phyloP scores from a whole-genome alignment of 2,797 vertebrate genomes.

The Enteromius viviparus region DNA sequence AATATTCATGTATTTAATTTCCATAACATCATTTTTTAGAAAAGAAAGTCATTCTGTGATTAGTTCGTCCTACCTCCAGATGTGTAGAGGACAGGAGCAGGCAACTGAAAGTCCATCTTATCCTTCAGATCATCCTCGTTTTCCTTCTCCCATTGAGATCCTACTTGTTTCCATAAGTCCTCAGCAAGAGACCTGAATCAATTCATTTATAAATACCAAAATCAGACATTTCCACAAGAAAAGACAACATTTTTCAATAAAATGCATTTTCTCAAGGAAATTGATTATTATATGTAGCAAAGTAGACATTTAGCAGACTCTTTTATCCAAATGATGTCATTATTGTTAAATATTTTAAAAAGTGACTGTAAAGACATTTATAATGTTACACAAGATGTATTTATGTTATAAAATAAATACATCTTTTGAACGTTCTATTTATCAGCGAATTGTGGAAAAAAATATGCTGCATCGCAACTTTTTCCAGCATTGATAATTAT shows the following conservation, averaged over 20 bases:
- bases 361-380: background rate
- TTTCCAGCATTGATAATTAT: background rate
- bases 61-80: constrained; percentile 78
- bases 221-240: background rate
- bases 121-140: constrained; percentile 95
- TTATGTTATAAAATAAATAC: background rate
- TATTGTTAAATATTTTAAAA: background rate
- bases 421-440: background rate
- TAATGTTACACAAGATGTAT: background rate
- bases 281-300: background rate
- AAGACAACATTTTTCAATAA: background rate
- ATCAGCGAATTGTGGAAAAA: background rate
- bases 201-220: background rate
- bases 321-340: too few species aligned
- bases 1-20: background rate
- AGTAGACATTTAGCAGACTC: too few species aligned
- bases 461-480: background rate
- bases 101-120: constrained; percentile 88
- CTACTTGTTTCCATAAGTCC: constrained; percentile 87
- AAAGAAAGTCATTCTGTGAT: background rate
- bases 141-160: constrained; percentile 93
- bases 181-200: constrained; percentile 78
- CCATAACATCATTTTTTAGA: background rate
- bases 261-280: background rate
- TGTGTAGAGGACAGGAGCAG: constrained; percentile 81